These are phyloP conservation scores for Tokudaia muenninki DNA, from an alignment of 2,797 vertebrate genomes.

Conservation along the genomic window DNA sequence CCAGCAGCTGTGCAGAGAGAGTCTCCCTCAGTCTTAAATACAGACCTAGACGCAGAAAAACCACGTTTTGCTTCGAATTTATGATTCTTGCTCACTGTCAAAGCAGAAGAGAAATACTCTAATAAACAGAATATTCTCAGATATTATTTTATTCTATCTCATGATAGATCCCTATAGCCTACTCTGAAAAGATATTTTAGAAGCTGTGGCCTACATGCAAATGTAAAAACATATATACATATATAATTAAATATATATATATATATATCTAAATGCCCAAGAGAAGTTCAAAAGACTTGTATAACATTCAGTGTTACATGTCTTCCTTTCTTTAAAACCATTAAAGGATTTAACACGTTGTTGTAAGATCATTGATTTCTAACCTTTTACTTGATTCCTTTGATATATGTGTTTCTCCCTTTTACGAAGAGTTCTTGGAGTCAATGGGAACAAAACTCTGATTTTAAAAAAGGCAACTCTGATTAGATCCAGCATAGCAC, in stretches of 20 bases:
- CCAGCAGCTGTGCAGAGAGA: conserved; percentile 90
- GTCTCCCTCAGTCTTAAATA: conserved; percentile 94
- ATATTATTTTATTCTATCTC: conserved; percentile 92
- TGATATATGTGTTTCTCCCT: conserved; percentile 82
- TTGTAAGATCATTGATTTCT: conserved; percentile 85
- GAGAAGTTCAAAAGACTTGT: conserved; percentile 79
- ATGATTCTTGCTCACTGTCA: conserved; percentile 93
- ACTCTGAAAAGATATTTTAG: conserved; percentile 96
- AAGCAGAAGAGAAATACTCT: conserved; percentile 89
- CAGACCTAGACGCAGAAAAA: conserved; percentile 98
- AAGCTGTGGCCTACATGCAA: conserved; percentile 95
- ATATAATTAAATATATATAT: conserved; percentile 71
- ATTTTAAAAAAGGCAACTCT: conserved; percentile 56
- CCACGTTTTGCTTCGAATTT: conserved; percentile 98
- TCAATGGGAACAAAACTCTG: conserved; percentile 75
- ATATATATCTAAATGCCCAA: conserved; percentile 72
- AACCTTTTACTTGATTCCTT: conserved; percentile 80
- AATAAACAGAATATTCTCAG: conserved; percentile 86
- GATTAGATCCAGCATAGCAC: conserved; percentile 76
- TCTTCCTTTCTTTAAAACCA: conserved; percentile 87
- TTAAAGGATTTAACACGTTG: conserved; percentile 86
- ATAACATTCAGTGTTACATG: conserved; percentile 87
- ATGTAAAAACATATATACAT: conserved; percentile 89
- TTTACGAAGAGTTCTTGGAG: conserved; percentile 83
- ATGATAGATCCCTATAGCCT: conserved; percentile 94